Evolutionary conservation across 2,797 vertebrate genomes (phyloP).

Genomic region (Acipenser oxyrinchus): DNA sequence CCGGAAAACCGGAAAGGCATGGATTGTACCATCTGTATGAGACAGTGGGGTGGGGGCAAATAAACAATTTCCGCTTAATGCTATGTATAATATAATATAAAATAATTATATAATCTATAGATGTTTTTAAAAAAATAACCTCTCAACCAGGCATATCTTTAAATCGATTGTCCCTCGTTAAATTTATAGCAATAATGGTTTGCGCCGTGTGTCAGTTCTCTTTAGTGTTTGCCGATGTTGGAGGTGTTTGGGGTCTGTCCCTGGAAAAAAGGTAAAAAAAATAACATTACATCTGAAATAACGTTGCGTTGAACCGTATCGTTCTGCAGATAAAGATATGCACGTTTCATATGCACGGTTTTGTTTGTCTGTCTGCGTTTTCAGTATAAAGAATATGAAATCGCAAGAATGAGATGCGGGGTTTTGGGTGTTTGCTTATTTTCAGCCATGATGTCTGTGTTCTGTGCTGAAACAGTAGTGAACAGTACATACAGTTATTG

Average conservation of each 20-base stretch:
- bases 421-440: constrained; percentile 49
- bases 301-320: too few relatives aligned
- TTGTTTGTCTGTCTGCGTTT: constrained; percentile 11
- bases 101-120: too few relatives aligned
- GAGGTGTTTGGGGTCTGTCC: constrained; percentile 78
- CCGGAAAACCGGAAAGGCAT: constrained; percentile 12
- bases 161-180: too few relatives aligned
- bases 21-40: too few relatives aligned
- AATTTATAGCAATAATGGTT: constrained; percentile 37
- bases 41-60: too few relatives aligned
- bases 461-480: neutral
- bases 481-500: neutral
- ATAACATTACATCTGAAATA: too few relatives aligned
- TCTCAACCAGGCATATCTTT: too few relatives aligned
- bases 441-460: constrained; percentile 52
- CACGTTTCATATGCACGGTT: constrained; percentile 17
- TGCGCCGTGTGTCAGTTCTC: constrained; percentile 70
- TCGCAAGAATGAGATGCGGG: constrained; percentile 49
- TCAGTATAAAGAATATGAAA: constrained; percentile 35
- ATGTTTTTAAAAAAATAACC: too few relatives aligned
- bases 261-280: constrained; percentile 48
- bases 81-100: too few relatives aligned
- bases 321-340: neutral
- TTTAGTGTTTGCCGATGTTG: constrained; percentile 89
- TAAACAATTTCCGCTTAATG: too few relatives aligned